Evolutionary conservation across 2,888 invertebrate genomes (phyloP).

Genomic region (Helicoverpa assulta): DNA sequence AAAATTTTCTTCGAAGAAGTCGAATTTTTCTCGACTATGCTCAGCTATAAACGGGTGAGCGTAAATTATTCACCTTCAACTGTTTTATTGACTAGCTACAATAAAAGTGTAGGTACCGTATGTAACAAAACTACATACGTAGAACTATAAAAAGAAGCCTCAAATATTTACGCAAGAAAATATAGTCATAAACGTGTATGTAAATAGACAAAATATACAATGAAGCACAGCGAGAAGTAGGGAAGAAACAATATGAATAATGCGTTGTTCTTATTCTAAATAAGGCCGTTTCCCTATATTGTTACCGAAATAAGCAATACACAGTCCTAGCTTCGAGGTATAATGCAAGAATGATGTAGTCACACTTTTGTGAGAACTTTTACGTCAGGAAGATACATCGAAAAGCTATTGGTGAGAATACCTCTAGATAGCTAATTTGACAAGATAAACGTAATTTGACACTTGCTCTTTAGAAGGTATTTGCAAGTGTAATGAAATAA

Average conservation of each 20-base stretch:
- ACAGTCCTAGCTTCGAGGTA: constrained; percentile 17
- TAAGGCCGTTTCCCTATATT: constrained; percentile 9
- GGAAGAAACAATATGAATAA: constrained; percentile 36
- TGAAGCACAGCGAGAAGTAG: not conserved
- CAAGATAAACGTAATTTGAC: constrained; percentile 57
- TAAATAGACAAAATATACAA: constrained; percentile 27
- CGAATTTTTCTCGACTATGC: not conserved
- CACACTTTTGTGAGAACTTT: constrained; percentile 27
- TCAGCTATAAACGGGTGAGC: constrained; percentile 19
- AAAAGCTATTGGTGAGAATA: constrained; percentile 46
- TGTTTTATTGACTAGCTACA: constrained; percentile 22
- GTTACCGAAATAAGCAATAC: constrained; percentile 34
- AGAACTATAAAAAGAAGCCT: constrained; percentile 27
- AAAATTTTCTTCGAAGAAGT: not conserved
- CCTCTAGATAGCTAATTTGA: constrained; percentile 47
- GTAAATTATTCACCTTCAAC: constrained; percentile 19
- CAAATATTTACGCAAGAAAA: constrained; percentile 29
- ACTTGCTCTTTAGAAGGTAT: constrained; percentile 43
- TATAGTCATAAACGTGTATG: constrained; percentile 14
- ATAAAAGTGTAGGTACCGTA: constrained; percentile 17
- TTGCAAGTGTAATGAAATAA: constrained; percentile 25
- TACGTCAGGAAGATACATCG: constrained; percentile 27
- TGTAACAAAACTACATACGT: constrained; percentile 10
- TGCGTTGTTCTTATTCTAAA: constrained; percentile 29
- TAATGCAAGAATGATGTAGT: constrained; percentile 34